Conservation (phyloP, 2,113 vertebrate species). For the Mastomys coucha region DNA sequence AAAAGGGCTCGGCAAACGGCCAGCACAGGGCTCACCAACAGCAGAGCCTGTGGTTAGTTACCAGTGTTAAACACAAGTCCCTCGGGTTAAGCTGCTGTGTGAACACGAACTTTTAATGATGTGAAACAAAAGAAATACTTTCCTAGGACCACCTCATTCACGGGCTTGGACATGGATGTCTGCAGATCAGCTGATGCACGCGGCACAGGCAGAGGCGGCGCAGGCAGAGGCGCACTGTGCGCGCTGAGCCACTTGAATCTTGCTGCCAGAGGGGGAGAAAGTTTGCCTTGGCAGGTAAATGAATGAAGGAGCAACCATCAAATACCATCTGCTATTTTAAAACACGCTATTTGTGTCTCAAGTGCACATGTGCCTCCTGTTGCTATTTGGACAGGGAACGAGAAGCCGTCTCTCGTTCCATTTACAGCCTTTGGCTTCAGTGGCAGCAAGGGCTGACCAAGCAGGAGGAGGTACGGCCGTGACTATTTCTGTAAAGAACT, state of each 20-base stretch:
- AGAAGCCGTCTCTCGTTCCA: slow-evolving; percentile 59
- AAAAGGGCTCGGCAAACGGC: fast-evolving
- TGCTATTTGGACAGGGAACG: slow-evolving; percentile 61
- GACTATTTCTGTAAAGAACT: slow-evolving; percentile 71
- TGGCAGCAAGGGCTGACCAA: slow-evolving; percentile 58
- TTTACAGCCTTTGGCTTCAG: slow-evolving; percentile 57
- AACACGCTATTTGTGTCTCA: slow-evolving; percentile 75
- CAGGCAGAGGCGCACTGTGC: background rate
- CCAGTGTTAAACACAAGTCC: background rate
- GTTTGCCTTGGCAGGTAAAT: slow-evolving; percentile 78
- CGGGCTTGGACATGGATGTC: fast-evolving
- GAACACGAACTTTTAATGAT: background rate
- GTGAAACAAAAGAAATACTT: background rate
- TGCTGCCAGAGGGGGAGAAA: slow-evolving; percentile 15
- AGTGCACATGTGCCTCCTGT: slow-evolving; percentile 73
- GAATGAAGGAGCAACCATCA: slow-evolving; percentile 74
- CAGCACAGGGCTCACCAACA: background rate
- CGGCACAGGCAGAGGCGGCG: background rate
- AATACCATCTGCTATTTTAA: slow-evolving; percentile 80
- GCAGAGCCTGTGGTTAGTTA: background rate
- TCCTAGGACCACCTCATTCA: background rate
- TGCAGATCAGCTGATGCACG: fast-evolving
- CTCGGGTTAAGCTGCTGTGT: background rate
- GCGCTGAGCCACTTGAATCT: background rate
- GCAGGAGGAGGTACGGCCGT: slow-evolving; percentile 31